These are phyloP conservation scores for Potorous gilbertii DNA, from an alignment of 2,797 vertebrate genomes.

Conservation along the genomic window DNA sequence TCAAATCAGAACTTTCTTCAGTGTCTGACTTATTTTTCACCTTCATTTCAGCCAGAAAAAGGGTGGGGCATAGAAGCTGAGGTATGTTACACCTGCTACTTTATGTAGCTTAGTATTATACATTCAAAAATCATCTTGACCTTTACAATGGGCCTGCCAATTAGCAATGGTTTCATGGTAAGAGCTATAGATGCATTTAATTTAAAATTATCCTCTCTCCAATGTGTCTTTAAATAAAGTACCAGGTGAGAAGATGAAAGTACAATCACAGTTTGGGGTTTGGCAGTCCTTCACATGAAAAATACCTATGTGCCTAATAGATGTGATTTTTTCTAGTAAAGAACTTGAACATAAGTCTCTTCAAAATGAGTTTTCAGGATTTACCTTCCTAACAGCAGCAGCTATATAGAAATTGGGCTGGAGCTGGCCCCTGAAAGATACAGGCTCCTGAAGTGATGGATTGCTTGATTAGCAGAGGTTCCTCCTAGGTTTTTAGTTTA, in stretches of 20 bases:
- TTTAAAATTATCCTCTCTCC: not conserved
- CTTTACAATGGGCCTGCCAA: not conserved
- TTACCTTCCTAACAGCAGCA: not conserved
- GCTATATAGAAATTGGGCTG: slow-evolving; percentile 74
- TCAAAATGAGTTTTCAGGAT: not conserved
- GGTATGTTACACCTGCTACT: not conserved
- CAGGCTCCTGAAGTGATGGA: slow-evolving; percentile 3
- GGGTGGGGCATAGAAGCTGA: not conserved
- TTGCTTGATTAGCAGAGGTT: not conserved
- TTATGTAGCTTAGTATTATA: not conserved
- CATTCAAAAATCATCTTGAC: not conserved
- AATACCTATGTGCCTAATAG: not conserved
- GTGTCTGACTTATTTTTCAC: not conserved
- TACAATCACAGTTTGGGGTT: not conserved
- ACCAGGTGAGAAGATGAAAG: not conserved
- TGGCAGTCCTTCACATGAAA: not conserved
- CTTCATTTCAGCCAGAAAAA: not conserved
- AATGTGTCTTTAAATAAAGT: not conserved
- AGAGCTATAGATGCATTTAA: not conserved
- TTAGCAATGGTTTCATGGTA: not conserved
- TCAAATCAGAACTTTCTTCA: not conserved
- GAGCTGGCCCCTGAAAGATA: slow-evolving; percentile 69
- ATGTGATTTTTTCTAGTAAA: not conserved
- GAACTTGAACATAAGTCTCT: not conserved
- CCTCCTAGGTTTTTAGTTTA: not conserved